These are phyloP conservation scores for Centropus unirufus DNA, from an alignment of 2,113 vertebrate genomes.

Conservation along the genomic window DNA sequence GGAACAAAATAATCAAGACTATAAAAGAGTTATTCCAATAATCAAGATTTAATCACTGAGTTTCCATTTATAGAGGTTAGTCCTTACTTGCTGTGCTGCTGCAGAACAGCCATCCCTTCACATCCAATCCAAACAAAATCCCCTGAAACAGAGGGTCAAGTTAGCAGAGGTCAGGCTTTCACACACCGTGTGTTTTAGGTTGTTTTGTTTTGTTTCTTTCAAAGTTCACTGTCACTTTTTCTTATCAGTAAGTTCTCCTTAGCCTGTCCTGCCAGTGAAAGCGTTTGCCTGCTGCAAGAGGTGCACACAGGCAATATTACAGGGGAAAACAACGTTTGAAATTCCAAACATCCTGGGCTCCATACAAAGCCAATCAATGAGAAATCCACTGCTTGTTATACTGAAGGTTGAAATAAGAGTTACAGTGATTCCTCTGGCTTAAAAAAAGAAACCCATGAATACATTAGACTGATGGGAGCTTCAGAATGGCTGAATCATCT, in stretches of 20 bases:
- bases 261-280: not conserved
- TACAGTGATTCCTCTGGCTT: not conserved
- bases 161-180: constrained; percentile 1
- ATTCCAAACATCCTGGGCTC: not conserved
- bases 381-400: not conserved
- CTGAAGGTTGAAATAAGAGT: not conserved
- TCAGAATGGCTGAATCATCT: not conserved
- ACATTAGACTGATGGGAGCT: not conserved
- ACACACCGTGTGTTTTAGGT: not conserved
- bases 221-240: constrained; percentile 34
- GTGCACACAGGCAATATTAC: not conserved
- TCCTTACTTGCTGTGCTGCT: accelerated
- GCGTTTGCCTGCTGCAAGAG: not conserved
- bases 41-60: not conserved
- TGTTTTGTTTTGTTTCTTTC: not conserved
- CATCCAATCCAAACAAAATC: not conserved
- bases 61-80: not conserved
- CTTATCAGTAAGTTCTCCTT: not conserved
- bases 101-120: not conserved
- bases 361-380: not conserved
- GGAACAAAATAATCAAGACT: not conserved
- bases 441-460: not conserved
- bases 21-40: not conserved
- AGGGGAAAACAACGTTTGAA: not conserved
- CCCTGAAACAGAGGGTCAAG: not conserved